Base-by-base conservation (phyloP, 2,797 vertebrate genomes). In the Hippopotamyrus pictus region DNA sequence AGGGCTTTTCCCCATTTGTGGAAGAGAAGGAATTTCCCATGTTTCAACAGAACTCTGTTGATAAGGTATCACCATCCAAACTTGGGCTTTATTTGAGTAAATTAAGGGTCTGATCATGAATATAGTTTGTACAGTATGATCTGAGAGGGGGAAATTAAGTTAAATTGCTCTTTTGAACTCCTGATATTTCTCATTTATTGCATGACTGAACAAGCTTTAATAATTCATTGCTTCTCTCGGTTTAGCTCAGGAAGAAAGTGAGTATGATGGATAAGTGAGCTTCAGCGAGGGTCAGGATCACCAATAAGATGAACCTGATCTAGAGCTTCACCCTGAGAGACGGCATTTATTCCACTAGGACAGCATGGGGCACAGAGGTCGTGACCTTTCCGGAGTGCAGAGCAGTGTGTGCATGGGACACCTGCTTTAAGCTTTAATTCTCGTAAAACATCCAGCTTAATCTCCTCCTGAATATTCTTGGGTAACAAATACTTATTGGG, bases 1-100 rank as follows among this genome's bases (percentile, higher is more conserved):
- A 11, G 5, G 22, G 22, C 22, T 51, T 89, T 86, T 89, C 88
- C 82, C 29, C 33, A 22, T 89, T 89, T 62, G 73, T 41, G 17
- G 54, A 86, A 89, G 19, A 59, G 9, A 46, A 50, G 29, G 46
- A 89, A 54, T 82, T 82, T 44, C 29, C 25, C 1, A 2, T 8
- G 46, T 82, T 33, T 48, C 73, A 82, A 44, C 37, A 88, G 12
- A 41, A 44, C 76, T 22, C 1, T 7, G 25, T 17, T 79, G 50
- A 17, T 57, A 29, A 82, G 69, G 17, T 44, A 11, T 22, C 7
- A 3, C 44, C 59, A 37, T 29, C 46, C 12, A 53, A 88, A 88
- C 19, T 37, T 41, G 5, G 33, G 69, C 69, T 17, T 33, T 37
- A 73, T 17, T 73, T 37, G 12, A 41, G 11, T 41, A 73, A 37